Conservation (phyloP, 2,888 invertebrate species). For the Cephus runcator region DNA sequence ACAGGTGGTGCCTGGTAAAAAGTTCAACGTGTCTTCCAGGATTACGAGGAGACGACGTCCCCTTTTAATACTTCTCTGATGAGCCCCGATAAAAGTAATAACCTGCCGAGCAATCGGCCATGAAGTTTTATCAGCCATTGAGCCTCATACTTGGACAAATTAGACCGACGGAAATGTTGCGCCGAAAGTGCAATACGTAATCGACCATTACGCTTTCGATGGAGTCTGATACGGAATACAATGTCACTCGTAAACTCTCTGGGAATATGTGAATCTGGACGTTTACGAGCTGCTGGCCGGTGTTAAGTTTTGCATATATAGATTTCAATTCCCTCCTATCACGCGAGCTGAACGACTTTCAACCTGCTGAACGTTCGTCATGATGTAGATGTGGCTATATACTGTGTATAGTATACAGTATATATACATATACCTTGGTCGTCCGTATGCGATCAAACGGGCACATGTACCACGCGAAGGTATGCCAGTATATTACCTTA, state of each 20-base stretch:
- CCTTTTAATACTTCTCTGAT: conserved; percentile 5
- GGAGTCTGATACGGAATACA: not conserved
- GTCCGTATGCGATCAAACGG: not conserved
- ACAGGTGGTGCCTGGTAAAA: conserved; percentile 55
- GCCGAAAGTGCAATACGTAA: not conserved
- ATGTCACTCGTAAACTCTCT: not conserved
- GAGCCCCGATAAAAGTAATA: not conserved
- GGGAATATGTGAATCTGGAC: not conserved
- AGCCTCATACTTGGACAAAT: not conserved
- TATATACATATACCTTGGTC: not conserved
- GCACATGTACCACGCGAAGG: not conserved
- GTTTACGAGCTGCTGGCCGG: not conserved
- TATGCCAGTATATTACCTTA: conserved; percentile 17
- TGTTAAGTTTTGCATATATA: not conserved
- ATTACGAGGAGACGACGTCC: conserved; percentile 36
- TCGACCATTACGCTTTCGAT: not conserved
- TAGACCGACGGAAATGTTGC: not conserved
- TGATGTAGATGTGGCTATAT: not conserved
- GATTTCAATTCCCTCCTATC: not conserved
- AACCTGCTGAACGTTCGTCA: not conserved
- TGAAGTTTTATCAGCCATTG: not conserved
- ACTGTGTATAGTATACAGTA: not conserved
- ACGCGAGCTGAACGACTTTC: not conserved
- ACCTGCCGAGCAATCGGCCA: not conserved
- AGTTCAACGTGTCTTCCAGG: conserved; percentile 39